Percentiles rank a stretch among this genome's conserved stretches.
Evolutionary conservation across 2,888 invertebrate genomes (phyloP).

Genomic region (Apamea crenata): DNA sequence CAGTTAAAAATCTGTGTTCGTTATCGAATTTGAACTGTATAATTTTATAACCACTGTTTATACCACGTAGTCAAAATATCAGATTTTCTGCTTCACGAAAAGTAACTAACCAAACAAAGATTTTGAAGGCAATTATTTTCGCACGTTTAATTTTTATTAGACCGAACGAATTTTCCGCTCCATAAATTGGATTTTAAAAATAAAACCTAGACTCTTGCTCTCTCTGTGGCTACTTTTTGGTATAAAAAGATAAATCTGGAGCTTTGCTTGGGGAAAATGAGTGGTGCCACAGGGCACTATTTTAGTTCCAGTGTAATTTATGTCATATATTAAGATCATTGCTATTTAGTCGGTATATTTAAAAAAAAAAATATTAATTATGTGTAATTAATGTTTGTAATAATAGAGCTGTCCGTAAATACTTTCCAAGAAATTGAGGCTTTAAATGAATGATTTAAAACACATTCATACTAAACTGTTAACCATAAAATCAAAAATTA

Average conservation of each 20-base stretch:
- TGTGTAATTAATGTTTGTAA: too few relatives aligned
- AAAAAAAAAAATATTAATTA: too few relatives aligned
- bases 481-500: neutral
- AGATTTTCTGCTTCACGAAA: neutral
- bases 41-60: neutral
- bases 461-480: neutral
- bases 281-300: slow-evolving; percentile 32
- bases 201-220: slow-evolving; percentile 32
- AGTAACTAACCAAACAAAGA: slow-evolving; percentile 18
- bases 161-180: slow-evolving; percentile 35
- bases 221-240: slow-evolving; percentile 26
- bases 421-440: neutral
- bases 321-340: neutral
- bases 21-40: neutral
- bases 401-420: neutral
- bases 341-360: neutral
- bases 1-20: neutral
- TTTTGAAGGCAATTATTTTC: slow-evolving; percentile 43
- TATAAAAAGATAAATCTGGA: slow-evolving; percentile 25
- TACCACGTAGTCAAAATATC: neutral
- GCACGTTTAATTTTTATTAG: slow-evolving; percentile 48
- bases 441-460: neutral
- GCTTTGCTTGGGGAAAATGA: slow-evolving; percentile 28
- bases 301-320: slow-evolving; percentile 6
- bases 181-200: slow-evolving; percentile 46